Evolutionary conservation across 2,888 invertebrate species (phyloP).

Genomic region (Arrhopalites spinosus): DNA sequence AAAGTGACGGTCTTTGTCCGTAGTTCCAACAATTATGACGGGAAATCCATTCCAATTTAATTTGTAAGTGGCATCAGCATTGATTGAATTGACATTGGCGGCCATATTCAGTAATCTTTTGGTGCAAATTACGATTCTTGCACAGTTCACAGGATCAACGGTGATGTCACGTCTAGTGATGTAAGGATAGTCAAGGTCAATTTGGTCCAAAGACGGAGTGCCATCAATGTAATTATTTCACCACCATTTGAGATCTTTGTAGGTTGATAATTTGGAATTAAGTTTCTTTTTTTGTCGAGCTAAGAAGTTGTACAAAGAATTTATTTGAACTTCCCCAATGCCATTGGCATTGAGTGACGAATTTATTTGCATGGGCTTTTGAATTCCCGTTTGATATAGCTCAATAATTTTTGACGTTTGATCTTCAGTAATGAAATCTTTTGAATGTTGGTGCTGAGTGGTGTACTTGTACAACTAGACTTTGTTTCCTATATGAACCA

Average conservation of each 20-base stretch:
- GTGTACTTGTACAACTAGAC: no score
- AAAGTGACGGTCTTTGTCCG: conserved; percentile 29
- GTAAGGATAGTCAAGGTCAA: background rate
- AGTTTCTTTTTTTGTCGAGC: background rate
- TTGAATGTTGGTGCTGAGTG: no score
- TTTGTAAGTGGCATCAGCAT: conserved; percentile 38
- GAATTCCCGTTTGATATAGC: no score
- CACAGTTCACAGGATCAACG: background rate
- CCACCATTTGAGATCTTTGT: background rate
- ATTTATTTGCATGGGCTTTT: no score
- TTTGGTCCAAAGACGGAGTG: background rate
- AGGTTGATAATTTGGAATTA: background rate
- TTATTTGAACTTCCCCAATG: no score
- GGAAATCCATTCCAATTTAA: conserved; percentile 37
- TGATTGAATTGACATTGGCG: background rate
- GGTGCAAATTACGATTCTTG: background rate
- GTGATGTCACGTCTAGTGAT: background rate
- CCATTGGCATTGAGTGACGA: no score
- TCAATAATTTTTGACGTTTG: no score
- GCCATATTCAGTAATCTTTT: background rate
- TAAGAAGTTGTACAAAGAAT: no score
- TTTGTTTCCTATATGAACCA: no score
- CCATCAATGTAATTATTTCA: background rate
- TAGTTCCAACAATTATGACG: conserved; percentile 22
- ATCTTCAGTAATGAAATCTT: no score